phyloP scores from a whole-genome alignment of 1,140 invertebrate genomes.

The Lamellibrachia luymesi region DNA sequence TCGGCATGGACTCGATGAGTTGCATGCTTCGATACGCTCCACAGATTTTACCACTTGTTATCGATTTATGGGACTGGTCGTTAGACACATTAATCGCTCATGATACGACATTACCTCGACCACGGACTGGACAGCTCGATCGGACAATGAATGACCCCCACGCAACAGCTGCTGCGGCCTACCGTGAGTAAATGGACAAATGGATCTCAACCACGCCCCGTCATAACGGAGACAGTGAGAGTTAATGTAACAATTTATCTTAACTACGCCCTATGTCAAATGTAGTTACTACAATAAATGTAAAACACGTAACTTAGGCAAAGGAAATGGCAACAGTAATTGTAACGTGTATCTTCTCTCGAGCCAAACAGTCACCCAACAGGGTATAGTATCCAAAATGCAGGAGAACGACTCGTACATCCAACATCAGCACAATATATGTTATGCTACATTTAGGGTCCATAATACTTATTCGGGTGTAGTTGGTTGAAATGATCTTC shows the following conservation, averaged over 20 bases:
- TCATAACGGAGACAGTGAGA: not conserved
- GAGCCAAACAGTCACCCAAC: too few relatives aligned
- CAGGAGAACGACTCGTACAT: too few relatives aligned
- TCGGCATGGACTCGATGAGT: not conserved
- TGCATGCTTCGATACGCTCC: not conserved
- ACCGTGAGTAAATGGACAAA: not conserved
- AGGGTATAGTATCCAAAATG: too few relatives aligned
- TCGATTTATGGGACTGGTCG: not conserved
- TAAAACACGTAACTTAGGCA: not conserved
- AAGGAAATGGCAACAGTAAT: not conserved
- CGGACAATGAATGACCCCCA: not conserved
- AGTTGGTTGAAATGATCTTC: too few relatives aligned
- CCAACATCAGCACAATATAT: too few relatives aligned
- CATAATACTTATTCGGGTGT: too few relatives aligned
- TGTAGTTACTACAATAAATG: not conserved
- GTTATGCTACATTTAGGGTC: too few relatives aligned
- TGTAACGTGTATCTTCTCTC: not conserved
- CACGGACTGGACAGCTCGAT: not conserved
- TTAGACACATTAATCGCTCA: not conserved
- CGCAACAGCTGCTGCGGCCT: not conserved
- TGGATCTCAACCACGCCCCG: too few relatives aligned
- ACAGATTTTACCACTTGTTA: not conserved
- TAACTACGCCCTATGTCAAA: not conserved
- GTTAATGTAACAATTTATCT: not conserved
- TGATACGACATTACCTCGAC: not conserved